phyloP scores from a whole-genome alignment of 92 coral and sea anemone genomes.

The Scolanthus callimorphus region DNA sequence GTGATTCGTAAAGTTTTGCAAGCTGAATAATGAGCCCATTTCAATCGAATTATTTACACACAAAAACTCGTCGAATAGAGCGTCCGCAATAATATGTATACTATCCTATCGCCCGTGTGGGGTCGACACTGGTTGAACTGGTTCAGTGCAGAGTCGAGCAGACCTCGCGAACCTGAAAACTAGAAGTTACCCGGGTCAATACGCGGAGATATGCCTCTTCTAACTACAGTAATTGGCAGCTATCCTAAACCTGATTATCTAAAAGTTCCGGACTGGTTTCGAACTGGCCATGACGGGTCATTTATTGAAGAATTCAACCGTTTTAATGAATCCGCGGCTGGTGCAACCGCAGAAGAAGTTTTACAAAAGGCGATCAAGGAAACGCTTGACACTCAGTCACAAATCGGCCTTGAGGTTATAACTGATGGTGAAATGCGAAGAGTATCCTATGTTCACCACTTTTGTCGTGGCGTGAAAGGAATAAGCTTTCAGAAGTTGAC shows the following conservation, averaged over 20 bases:
- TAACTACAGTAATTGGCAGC: slow-evolving; percentile 77
- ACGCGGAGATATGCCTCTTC: slow-evolving; percentile 78
- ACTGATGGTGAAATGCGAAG: slow-evolving; percentile 88
- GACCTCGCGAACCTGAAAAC: no score
- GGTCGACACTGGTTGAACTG: no score
- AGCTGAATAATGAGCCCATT: no score
- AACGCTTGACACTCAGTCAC: slow-evolving; percentile 34
- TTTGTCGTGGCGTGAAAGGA: slow-evolving; percentile 74
- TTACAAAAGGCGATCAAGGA: slow-evolving; percentile 57
- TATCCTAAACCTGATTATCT: slow-evolving; percentile 81
- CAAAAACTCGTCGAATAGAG: no score
- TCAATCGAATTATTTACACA: no score
- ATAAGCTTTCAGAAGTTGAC: slow-evolving; percentile 62
- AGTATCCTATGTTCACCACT: slow-evolving; percentile 66
- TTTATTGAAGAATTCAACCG: slow-evolving; percentile 28
- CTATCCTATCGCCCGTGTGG: no score
- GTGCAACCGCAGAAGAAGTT: slow-evolving; percentile 25
- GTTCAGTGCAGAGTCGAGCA: no score
- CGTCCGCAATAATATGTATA: no score
- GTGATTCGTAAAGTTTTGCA: no score
- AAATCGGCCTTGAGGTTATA: slow-evolving; percentile 65
- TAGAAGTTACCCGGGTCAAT: no score
- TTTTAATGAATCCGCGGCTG: slow-evolving; percentile 1
- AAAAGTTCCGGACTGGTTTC: slow-evolving; percentile 69
- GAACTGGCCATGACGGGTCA: neutral